A percentile compares a stretch with the other conserved stretches of the same genome.
These are phyloP conservation scores for Gobio occitaniae DNA, from an alignment of 2,797 vertebrate genomes.

Conservation along the genomic window DNA sequence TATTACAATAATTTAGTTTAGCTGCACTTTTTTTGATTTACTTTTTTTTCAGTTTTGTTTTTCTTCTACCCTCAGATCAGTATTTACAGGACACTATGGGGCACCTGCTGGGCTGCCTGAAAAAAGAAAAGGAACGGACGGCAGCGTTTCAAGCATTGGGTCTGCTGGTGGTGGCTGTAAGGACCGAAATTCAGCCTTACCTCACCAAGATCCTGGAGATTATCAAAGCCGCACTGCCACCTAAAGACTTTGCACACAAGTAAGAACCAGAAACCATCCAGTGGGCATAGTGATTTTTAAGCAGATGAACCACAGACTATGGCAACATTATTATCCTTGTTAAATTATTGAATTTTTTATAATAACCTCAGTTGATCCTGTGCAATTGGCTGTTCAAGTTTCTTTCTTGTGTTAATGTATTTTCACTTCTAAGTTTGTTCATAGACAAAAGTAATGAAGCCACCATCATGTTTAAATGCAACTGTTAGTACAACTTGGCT, in stretches of 20 bases:
- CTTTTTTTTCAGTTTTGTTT: neutral
- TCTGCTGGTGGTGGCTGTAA: constrained; percentile 93
- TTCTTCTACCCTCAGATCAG: constrained; percentile 79
- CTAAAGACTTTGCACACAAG: constrained; percentile 99
- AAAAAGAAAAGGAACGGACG: constrained; percentile 96
- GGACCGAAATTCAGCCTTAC: constrained; percentile 92
- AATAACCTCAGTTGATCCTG: neutral
- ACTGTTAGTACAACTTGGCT: neutral
- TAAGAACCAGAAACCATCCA: constrained; percentile 69
- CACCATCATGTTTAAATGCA: neutral
- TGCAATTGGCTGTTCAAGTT: neutral
- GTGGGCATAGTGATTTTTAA: neutral
- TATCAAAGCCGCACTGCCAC: constrained; percentile 94
- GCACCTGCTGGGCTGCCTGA: constrained; percentile 92
- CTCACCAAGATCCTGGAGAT: constrained; percentile 95
- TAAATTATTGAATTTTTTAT: neutral
- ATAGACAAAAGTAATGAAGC: neutral
- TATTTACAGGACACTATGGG: constrained; percentile 97
- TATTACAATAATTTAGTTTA: neutral
- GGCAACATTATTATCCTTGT: neutral
- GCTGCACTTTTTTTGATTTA: neutral
- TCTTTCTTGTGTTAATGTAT: neutral
- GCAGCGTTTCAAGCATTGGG: constrained; percentile 96
- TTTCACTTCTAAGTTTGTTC: neutral
- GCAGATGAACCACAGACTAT: neutral